Conservation (phyloP, 2,888 invertebrate genomes). For the Camponotus fellah region DNA sequence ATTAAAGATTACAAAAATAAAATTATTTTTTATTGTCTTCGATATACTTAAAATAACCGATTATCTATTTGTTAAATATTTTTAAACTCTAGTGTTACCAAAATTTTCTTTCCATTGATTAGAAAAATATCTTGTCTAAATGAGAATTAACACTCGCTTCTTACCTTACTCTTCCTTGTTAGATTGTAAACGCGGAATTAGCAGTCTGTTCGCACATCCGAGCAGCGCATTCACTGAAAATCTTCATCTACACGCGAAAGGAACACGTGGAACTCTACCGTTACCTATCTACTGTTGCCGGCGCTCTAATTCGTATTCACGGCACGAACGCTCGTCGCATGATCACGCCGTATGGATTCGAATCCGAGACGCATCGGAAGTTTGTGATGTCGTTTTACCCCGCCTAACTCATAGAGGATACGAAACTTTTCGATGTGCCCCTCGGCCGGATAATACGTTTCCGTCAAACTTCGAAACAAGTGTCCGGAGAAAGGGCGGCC, state of each 20-base stretch:
- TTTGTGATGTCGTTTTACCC: constrained; percentile 55
- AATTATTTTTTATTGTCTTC: background rate
- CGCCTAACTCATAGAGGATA: constrained; percentile 53
- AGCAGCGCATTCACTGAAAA: constrained; percentile 20
- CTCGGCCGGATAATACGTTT: constrained; percentile 62
- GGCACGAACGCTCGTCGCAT: constrained; percentile 68
- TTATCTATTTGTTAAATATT: background rate
- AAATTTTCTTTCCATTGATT: background rate
- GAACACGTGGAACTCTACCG: constrained; percentile 22
- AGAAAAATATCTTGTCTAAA: background rate
- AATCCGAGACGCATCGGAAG: constrained; percentile 61
- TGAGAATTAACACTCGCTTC: background rate
- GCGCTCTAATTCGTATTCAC: constrained; percentile 67
- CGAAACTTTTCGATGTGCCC: constrained; percentile 59
- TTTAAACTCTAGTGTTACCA: background rate
- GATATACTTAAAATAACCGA: background rate
- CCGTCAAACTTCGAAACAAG: constrained; percentile 58
- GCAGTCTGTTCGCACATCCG: constrained; percentile 38
- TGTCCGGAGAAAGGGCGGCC: constrained; percentile 42
- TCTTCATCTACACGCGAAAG: constrained; percentile 46
- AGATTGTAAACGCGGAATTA: constrained; percentile 37
- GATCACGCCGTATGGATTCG: constrained; percentile 68
- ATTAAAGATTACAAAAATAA: background rate
- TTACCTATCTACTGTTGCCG: constrained; percentile 7
- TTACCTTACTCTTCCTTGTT: background rate